These are phyloP conservation scores for Chelon labrosus DNA, from an alignment of 2,797 vertebrate genomes.

Conservation along the genomic window DNA sequence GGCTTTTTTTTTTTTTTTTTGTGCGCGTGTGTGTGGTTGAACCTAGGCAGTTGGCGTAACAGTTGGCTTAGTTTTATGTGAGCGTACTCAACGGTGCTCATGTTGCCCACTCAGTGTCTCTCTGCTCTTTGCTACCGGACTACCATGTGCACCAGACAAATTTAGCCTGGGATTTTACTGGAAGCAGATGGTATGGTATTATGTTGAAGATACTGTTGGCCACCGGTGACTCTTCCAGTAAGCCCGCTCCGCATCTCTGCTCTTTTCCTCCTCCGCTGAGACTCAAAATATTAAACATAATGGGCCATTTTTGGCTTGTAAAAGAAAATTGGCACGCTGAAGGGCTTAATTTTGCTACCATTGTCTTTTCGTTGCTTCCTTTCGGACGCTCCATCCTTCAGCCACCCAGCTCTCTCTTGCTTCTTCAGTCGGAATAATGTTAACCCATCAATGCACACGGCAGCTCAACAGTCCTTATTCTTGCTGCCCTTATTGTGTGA, in stretches of 20 bases:
- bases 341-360: conserved; percentile 41
- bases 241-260: conserved; percentile 73
- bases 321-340: conserved; percentile 38
- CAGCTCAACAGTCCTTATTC: conserved; percentile 11
- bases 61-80: conserved; percentile 67
- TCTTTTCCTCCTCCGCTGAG: conserved; percentile 68
- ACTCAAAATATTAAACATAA: conserved; percentile 70
- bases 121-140: conserved; percentile 63
- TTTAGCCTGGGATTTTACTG: conserved; percentile 71
- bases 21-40: conserved; percentile 21
- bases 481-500: neutral
- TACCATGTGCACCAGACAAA: conserved; percentile 65
- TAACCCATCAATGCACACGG: conserved; percentile 12
- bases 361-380: conserved; percentile 51
- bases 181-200: conserved; percentile 78
- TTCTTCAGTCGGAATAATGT: conserved; percentile 20
- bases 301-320: conserved; percentile 56
- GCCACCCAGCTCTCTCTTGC: conserved; percentile 16
- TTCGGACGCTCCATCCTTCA: conserved; percentile 9
- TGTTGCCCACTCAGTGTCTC: conserved; percentile 70
- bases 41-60: conserved; percentile 58
- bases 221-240: conserved; percentile 73
- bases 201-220: conserved; percentile 74
- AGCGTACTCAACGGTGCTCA: conserved; percentile 46
- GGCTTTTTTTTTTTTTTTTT: conserved; percentile 6